A percentile compares a stretch with the other conserved stretches of the same genome.
These are phyloP conservation scores for Strigamia crassipes DNA, from an alignment of 2,888 invertebrate species.

Conservation along the genomic window DNA sequence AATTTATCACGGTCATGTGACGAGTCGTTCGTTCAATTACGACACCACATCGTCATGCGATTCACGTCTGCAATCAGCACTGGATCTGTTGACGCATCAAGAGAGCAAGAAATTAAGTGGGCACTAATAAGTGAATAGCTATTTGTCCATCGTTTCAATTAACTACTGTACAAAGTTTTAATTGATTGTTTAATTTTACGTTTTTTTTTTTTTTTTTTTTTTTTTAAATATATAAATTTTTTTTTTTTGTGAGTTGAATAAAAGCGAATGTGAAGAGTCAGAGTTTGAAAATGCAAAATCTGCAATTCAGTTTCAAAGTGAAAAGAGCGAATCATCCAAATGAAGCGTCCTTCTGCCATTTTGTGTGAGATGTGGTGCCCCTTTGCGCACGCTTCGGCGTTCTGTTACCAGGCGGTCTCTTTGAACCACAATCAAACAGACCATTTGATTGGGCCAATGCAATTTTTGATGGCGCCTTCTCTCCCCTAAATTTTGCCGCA, in stretches of 20 bases:
- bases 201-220: constrained; percentile 10
- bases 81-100: constrained; percentile 1
- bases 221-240: no score
- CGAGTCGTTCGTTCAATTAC: not conserved
- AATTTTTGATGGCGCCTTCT: constrained; percentile 23
- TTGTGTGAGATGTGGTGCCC: not conserved
- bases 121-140: not conserved
- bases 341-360: constrained; percentile 10
- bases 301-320: not conserved
- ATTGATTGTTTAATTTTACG: no score
- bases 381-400: constrained; percentile 10
- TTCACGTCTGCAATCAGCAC: not conserved
- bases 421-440: constrained; percentile 35
- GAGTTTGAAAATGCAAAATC: not conserved
- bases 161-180: no score
- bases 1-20: not conserved
- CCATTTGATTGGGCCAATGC: constrained; percentile 15
- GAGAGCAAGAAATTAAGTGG: constrained; percentile 10
- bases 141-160: no score
- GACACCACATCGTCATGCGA: not conserved
- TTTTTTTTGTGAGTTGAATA: no score
- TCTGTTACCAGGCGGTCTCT: constrained; percentile 12
- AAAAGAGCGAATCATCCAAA: not conserved
- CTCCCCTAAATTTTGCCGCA: constrained; percentile 18
- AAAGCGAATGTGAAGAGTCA: not conserved